Evolutionary conservation across 92 coral and sea anemone species (phyloP), one percentile per base, ranked within the genome.

Genomic region (Galaxea fascicularis): DNA sequence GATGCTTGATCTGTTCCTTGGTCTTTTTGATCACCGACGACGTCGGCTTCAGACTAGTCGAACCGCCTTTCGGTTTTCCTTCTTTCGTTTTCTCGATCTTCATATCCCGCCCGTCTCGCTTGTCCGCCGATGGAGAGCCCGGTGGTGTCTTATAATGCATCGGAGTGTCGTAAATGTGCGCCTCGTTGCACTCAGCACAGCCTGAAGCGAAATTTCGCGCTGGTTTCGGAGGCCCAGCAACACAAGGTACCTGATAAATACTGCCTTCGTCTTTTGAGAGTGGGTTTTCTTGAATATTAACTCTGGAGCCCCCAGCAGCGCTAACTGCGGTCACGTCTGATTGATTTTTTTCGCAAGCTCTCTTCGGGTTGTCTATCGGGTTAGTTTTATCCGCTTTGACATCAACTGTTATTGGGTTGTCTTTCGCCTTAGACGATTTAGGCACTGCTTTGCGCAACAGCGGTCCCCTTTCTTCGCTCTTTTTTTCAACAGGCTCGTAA

Each of bases 221-320:
- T 20, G 87, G 87, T 41, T 92, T 92, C 8, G 90, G 92, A 17
- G 89, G 91, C 39, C 60, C 68, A 18, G 77, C 87, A 26, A 88
- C 82, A 56, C 87, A 82, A 8, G 98, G 98, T 12, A 93, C 95
- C 83, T 94, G 98, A 82, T 94, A 94, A 63, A 83, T 70, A 24
- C 79, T 68, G 71, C 47, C 72, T 78, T 93, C 92, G 29, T 92
- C 91, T 22, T 74, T 86, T 56, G 89, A 71, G 85, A 94, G 86
- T 72, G 98, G 98, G 87, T 94, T 94, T 70, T 90, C 95, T 80
- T 89, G 88, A 87, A 94, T 92, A 77, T 92, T 92, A 75, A 94
- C 90, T 21, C 73, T 82, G 29, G 80, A 44, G 67, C 91, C 85
- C 88, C 87, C 84, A 69, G 88, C 76, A 76, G 82, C 63, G 83